Percentiles rank a stretch among this genome's conserved stretches.
phyloP scores from a whole-genome alignment of 1,140 invertebrate genomes.

The Ooceraea biroi region DNA sequence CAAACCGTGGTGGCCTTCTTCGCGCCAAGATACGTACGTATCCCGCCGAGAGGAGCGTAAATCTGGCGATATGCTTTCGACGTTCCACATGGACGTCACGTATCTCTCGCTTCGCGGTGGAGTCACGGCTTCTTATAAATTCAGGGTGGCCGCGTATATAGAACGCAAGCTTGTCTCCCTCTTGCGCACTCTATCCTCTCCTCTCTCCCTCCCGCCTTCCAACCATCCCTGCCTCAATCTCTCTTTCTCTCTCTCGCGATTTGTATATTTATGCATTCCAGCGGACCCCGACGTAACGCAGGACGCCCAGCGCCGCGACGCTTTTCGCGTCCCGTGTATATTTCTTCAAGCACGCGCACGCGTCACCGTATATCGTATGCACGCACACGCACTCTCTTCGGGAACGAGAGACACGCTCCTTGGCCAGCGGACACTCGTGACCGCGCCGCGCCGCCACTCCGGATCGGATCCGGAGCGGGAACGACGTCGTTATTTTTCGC shows the following conservation, averaged over 20 bases:
- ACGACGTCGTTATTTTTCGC: constrained; percentile 71
- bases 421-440: constrained; percentile 39
- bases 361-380: constrained; percentile 51
- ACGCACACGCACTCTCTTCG: constrained; percentile 7
- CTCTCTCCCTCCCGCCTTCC: constrained; percentile 49
- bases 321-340: constrained; percentile 84
- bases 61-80: constrained; percentile 37
- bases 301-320: constrained; percentile 83
- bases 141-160: constrained; percentile 71
- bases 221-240: too few species aligned
- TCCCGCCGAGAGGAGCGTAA: constrained; percentile 43
- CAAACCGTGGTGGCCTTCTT: constrained; percentile 3
- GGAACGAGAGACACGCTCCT: constrained; percentile 31
- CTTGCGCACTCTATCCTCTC: constrained; percentile 24
- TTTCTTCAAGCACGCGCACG: constrained; percentile 81
- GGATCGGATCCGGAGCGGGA: constrained; percentile 64
- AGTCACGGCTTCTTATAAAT: constrained; percentile 76
- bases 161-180: constrained; percentile 70
- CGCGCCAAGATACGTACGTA: constrained; percentile 46
- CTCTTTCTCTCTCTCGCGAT: constrained; percentile 29
- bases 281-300: constrained; percentile 82
- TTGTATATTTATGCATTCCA: constrained; percentile 86
- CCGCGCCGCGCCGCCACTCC: constrained; percentile 60
- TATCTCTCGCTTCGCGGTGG: constrained; percentile 55
- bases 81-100: constrained; percentile 58